Evolutionary conservation across 2,888 invertebrate genomes (phyloP), one percentile per base, ranked within the genome.

Genomic region (Autographa gamma): DNA sequence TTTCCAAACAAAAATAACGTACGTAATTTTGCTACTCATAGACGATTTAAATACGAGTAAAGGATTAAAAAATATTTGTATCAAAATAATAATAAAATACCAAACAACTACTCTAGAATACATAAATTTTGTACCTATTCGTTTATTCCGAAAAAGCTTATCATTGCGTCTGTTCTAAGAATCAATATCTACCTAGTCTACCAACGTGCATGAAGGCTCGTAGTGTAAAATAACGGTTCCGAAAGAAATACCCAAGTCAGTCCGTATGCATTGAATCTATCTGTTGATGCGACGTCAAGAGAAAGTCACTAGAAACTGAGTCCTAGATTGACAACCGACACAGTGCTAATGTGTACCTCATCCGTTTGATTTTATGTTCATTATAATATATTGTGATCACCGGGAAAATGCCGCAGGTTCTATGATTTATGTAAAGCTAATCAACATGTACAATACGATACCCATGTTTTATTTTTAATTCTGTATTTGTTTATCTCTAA

Each of bases 261-360:
- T 63, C 38, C 58, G 66, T 71, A 61, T 66, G 77, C 69, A 78
- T 64, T 54, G 62, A 56, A 54, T 76, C 64, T 63, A 70, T 77
- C 73, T 71, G 76, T 70, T 70, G 74, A 81, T 80, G 81, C 79
- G 71, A 80, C 83, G 82, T 83, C 77, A 73, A 84, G 87, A 88
- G 91, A 92, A 91, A 92, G 91, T 88, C 71, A 73, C 81, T 87
- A 88, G 86, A 86, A 88, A 86, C 82, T 74, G 74, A 89, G 86
- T 87, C 82, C 88, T 88, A 90, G 87, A 86, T 90, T 76, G 73
- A 69, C 72, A 67, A 61, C 73, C 74, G 73, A 80, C 74, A 82
- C 83, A 80, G 80, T 74, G 71, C 69, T 70, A 66, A 73, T 69
- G 73, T 72, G 65, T 67, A 65, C 65, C 52, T 71, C 71, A 69